Evolutionary conservation across 2,113 vertebrate species (phyloP).

Genomic region (Mungos mungo): DNA sequence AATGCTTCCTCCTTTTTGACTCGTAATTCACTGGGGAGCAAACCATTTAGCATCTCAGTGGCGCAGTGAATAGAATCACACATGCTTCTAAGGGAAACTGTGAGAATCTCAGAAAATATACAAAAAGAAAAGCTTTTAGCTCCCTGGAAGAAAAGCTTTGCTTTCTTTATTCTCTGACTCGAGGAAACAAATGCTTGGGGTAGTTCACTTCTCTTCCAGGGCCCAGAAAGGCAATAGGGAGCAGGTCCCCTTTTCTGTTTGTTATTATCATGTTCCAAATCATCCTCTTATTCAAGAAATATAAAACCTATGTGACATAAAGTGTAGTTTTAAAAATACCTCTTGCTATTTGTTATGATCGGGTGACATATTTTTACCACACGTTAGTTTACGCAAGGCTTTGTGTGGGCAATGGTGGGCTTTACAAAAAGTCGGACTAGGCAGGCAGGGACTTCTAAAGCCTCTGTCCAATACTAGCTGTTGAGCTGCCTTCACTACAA

Average conservation of each 20-base stretch:
- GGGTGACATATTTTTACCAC: background rate
- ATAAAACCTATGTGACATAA: background rate
- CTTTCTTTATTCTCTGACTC: conserved; percentile 34
- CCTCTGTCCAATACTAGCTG: background rate
- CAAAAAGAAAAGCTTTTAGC: background rate
- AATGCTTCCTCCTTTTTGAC: background rate
- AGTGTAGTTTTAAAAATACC: background rate
- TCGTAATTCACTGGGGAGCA: background rate
- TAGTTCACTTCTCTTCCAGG: background rate
- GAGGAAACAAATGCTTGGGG: background rate
- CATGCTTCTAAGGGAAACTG: background rate
- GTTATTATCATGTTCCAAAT: background rate
- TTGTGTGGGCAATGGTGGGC: too few species aligned
- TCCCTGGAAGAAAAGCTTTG: background rate
- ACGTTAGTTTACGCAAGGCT: background rate
- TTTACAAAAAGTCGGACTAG: background rate
- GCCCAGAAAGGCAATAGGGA: background rate
- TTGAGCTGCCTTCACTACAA: background rate
- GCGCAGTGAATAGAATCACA: background rate
- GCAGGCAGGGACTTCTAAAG: background rate
- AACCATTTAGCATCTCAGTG: background rate
- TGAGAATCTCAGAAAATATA: background rate
- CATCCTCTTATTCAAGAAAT: conserved; percentile 7
- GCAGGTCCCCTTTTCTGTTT: background rate
- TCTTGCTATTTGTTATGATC: background rate